Percentiles rank a stretch among this genome's conserved stretches.
phyloP scores from a whole-genome alignment of 1,140 invertebrate genomes.

The Steinernema feltiae region DNA sequence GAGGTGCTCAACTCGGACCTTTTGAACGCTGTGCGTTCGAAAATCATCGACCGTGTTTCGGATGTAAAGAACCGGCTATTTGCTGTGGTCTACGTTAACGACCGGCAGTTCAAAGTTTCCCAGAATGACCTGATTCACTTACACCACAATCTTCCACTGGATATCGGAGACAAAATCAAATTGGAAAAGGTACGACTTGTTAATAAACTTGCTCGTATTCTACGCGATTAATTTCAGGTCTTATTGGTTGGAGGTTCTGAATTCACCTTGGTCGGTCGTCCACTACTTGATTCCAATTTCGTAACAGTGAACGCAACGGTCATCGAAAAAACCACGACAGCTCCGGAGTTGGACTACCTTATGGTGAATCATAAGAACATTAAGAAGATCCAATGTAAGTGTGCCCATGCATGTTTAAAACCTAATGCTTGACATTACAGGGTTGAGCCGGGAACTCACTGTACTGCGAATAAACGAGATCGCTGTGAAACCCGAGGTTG shows the following conservation, averaged over 20 bases:
- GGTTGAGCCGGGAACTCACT: slow-evolving; percentile 36
- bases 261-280: slow-evolving; percentile 50
- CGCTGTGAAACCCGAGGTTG: slow-evolving; percentile 20
- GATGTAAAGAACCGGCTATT: slow-evolving; percentile 37
- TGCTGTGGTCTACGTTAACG: slow-evolving; percentile 49
- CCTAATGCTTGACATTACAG: neutral
- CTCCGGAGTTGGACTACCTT: slow-evolving; percentile 42
- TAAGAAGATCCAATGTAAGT: slow-evolving; percentile 35
- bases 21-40: slow-evolving; percentile 16
- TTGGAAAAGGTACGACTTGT: slow-evolving; percentile 45
- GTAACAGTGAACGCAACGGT: slow-evolving; percentile 50
- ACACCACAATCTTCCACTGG: slow-evolving; percentile 46
- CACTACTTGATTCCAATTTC: slow-evolving; percentile 37
- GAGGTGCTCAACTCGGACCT: slow-evolving; percentile 27
- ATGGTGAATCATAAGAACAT: slow-evolving; percentile 35
- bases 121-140: slow-evolving; percentile 50
- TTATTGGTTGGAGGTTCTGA: slow-evolving; percentile 49
- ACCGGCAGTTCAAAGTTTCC: slow-evolving; percentile 51
- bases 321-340: slow-evolving; percentile 51
- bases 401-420: neutral
- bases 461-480: slow-evolving; percentile 46
- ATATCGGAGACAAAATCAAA: slow-evolving; percentile 54
- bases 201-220: slow-evolving; percentile 15
- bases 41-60: slow-evolving; percentile 17
- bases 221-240: slow-evolving; percentile 38